Evolutionary conservation across 2,113 vertebrate species (phyloP), one percentile per base, ranked within the genome.

Genomic region (Saccopteryx bilineata): DNA sequence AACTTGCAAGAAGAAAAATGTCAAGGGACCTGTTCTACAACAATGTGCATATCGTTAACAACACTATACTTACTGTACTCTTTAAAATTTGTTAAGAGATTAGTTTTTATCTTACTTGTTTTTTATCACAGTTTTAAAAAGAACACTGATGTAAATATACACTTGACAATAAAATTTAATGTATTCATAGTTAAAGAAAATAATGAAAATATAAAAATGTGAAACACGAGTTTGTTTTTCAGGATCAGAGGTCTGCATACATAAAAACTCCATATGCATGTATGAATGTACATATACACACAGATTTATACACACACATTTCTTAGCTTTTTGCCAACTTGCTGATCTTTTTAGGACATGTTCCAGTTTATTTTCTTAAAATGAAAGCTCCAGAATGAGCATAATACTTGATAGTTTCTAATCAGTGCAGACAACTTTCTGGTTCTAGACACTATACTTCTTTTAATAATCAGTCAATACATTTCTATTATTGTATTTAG

Each of bases 131-230:
- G 54, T n/a, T 80, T 81, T 85, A 10, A 31, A 48, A 80, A 79
- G 11, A 87, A 66, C 17, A 56, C 39, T 76, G 76, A 87, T 48
- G 50, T 14, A 86, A 93, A 96, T 33, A 48, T 48, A 24, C 3
- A 66, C 31, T 56, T 66, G 7, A 65, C 50, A 69, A 71, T 31
- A 86, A 63, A 91, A 71, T 24, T 63, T 65, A 90, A 21, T 66
- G 13, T 52, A 24, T 82, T 28, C 5, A 48, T 50, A 76, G 18
- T 58, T 26, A 75, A 84, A 23, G 56, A 18, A 68, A 66, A 69
- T 17, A 7, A 28, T 39, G 2, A 66, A 19, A 83, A 60, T 78
- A 50, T 50, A 78, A 87, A 39, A 31, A 78, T 19, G 2, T 78
- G 46, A 60, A 89, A 17, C 7, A 18, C 58, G 4, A 78, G 50